Evolutionary conservation across 92 coral and sea anemone species (phyloP), one percentile per base, ranked within the genome.

Genomic region (Zoanthus sansibaricus): DNA sequence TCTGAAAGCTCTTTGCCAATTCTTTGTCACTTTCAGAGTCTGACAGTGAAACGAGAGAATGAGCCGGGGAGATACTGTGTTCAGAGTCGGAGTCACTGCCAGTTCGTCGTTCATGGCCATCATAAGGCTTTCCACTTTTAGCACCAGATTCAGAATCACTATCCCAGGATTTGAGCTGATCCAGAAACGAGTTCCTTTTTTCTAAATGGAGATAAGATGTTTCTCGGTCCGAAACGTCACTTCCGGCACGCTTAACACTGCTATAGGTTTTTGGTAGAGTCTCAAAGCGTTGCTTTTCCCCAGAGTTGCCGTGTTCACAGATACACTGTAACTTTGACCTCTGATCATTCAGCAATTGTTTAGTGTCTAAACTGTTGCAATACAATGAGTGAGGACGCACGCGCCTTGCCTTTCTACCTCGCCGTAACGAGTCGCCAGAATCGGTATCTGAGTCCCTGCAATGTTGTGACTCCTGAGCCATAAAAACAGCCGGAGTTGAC

Each of bases 401-500:
- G 82, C 90, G 93, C 71, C 98, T 91, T 17, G 88, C 62, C 55
- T 91, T 86, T 68, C 83, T 90, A 14, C 89, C 89, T 71, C 96
- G 90, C 46, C 91, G 80, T 33, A 84, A 56, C 15, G 95, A 90
- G 46, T 87, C 94, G 9, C 83, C 87, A 32, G 95, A 92, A 72
- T 93, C 95, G 0, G 94, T 88, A 64, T 93, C 94, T 17, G 94
- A 92, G 54, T 91, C 94, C 71, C 89, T 84, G 77, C 80, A 90
- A 49, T 83, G 78, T 55, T 82, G 93, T 72, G 93, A 90, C 77
- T 97, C 95, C 78, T 90, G 90, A 13, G 62, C 82, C 45, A 96
- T 86, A 79, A 93, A 95, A 25, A 95, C 97, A 17, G 98, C 99
- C 16, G 99, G 99, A 49, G 94, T 91, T 37, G 99, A 97, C 98